These are phyloP conservation scores for Stylophora pistillata DNA, from an alignment of 64 coral and sea anemone species.

Conservation along the genomic window DNA sequence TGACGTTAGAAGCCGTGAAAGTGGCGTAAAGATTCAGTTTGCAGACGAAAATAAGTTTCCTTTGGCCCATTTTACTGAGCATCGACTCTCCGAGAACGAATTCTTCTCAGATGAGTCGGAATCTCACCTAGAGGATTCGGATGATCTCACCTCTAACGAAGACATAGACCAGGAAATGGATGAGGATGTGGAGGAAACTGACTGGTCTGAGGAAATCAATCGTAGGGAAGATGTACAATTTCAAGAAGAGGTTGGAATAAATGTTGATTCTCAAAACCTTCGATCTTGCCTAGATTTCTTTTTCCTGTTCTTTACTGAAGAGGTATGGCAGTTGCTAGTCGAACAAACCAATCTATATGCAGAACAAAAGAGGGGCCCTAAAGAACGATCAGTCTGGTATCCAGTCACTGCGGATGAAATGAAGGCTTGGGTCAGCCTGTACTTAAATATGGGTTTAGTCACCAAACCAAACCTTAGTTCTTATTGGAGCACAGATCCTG, in stretches of 20 bases:
- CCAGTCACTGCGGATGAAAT: too few relatives aligned
- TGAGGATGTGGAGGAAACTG: neutral
- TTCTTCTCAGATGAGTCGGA: neutral
- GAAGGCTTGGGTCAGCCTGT: too few relatives aligned
- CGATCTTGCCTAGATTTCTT: neutral
- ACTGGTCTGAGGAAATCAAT: neutral
- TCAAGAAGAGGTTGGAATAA: slow-evolving; percentile 14
- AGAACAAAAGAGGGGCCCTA: too few relatives aligned
- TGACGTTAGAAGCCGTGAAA: neutral
- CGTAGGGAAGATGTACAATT: neutral
- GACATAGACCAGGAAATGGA: slow-evolving; percentile 3
- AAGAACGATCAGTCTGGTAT: too few relatives aligned
- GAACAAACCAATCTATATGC: too few relatives aligned
- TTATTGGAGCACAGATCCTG: neutral
- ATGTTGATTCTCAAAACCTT: slow-evolving; percentile 8
- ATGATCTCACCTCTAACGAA: neutral
- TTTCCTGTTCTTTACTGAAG: too few relatives aligned
- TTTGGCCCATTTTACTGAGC: neutral
- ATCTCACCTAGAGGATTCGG: neutral
- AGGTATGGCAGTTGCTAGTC: too few relatives aligned
- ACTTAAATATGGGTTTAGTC: neutral
- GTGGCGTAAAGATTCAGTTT: neutral
- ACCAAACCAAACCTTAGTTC: neutral
- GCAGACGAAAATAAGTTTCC: neutral
- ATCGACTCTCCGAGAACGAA: neutral